A percentile compares a stretch with the other conserved stretches of the same genome.
Evolutionary conservation across 2,797 vertebrate species (phyloP).

Genomic region (Rousettus madagascariensis): DNA sequence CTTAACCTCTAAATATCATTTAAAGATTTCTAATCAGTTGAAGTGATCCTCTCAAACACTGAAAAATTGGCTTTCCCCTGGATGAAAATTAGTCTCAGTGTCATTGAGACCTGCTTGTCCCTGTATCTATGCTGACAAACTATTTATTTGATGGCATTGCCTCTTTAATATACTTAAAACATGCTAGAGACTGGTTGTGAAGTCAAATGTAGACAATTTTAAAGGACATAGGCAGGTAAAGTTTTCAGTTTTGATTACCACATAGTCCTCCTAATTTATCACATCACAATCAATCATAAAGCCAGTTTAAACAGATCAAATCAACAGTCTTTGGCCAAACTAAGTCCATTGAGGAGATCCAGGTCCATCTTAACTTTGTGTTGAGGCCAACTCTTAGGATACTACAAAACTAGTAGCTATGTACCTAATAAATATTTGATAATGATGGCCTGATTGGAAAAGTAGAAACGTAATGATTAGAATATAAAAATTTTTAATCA

Average conservation of each 20-base stretch:
- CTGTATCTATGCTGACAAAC: background rate
- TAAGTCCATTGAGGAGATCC: background rate
- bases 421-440: background rate
- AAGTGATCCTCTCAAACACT: slow-evolving; percentile 1
- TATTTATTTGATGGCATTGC: background rate
- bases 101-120: background rate
- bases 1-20: background rate
- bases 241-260: background rate
- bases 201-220: background rate
- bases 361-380: background rate
- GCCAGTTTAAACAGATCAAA: background rate
- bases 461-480: background rate
- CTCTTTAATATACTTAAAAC: background rate
- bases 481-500: background rate
- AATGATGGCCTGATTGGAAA: background rate
- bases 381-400: background rate
- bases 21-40: slow-evolving; percentile 21
- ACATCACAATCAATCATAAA: background rate
- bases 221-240: background rate
- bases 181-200: background rate
- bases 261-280: background rate
- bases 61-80: background rate
- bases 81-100: background rate
- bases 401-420: background rate
- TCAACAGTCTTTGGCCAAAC: background rate